phyloP scores from a whole-genome alignment of 2,888 invertebrate genomes.

The Euzophera pinguis region DNA sequence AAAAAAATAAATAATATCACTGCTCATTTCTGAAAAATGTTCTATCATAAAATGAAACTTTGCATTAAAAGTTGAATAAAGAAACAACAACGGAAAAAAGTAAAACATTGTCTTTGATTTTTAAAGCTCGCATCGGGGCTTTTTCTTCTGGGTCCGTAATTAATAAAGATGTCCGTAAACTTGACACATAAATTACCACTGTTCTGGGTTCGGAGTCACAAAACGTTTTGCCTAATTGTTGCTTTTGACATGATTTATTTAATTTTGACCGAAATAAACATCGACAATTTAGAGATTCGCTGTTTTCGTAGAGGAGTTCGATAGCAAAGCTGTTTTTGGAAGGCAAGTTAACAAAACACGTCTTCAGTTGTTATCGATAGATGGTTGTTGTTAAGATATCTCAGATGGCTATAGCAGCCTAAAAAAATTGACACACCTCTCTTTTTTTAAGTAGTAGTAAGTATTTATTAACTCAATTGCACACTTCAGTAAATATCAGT shows the following conservation, averaged over 20 bases:
- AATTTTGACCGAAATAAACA: background rate
- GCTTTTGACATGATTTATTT: background rate
- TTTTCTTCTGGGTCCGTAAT: slow-evolving; percentile 2
- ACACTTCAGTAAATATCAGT: too few relatives aligned
- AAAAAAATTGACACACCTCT: too few relatives aligned
- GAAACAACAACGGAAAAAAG: background rate
- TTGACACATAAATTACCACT: slow-evolving; percentile 19
- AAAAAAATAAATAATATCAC: too few relatives aligned
- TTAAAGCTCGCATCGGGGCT: background rate
- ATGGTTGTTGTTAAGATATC: too few relatives aligned
- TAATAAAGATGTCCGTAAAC: slow-evolving; percentile 12
- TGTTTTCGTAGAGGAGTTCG: too few relatives aligned
- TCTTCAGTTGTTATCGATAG: too few relatives aligned
- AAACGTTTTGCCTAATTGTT: background rate
- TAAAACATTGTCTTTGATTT: slow-evolving; percentile 1
- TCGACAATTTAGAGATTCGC: background rate
- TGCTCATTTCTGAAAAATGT: too few relatives aligned
- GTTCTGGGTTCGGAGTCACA: slow-evolving; percentile 14
- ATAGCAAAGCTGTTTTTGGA: too few relatives aligned
- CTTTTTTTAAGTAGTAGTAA: too few relatives aligned
- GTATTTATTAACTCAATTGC: too few relatives aligned
- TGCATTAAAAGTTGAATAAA: background rate
- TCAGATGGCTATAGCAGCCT: too few relatives aligned
- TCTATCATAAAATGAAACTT: background rate
- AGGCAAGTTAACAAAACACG: too few relatives aligned